Evolutionary conservation across 2,888 invertebrate genomes (phyloP).

Genomic region (Napeogenes inachia): DNA sequence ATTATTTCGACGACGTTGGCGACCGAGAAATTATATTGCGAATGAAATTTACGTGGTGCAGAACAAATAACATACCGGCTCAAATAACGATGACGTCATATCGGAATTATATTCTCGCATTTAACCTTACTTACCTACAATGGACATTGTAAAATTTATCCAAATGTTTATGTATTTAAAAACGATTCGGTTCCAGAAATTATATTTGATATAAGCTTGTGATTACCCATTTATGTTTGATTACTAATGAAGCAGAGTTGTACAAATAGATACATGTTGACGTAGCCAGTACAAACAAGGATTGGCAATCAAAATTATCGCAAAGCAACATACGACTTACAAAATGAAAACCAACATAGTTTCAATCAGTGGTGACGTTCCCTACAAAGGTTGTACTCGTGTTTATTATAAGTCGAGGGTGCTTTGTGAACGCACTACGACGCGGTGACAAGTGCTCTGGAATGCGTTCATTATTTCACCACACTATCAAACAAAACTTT

Average conservation of each 20-base stretch:
- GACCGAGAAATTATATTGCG: conserved; percentile 17
- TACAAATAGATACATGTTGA: no score
- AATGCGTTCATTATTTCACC: conserved; percentile 9
- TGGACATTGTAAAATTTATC: no score
- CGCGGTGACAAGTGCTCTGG: conserved; percentile 10
- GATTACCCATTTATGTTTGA: not conserved
- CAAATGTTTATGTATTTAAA: no score
- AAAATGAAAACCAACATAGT: not conserved
- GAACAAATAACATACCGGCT: not conserved
- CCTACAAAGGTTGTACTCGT: conserved; percentile 1
- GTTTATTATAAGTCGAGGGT: conserved; percentile 4
- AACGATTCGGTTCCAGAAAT: no score
- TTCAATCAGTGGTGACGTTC: conserved; percentile 2
- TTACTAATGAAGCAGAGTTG: not conserved
- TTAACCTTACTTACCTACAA: no score
- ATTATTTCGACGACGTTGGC: conserved; percentile 29
- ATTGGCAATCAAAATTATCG: not conserved
- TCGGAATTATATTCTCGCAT: no score
- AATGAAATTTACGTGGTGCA: conserved; percentile 21
- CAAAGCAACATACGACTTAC: not conserved
- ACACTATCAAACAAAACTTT: not conserved
- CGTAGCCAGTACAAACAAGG: not conserved
- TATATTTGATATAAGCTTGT: no score
- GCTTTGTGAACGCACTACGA: conserved; percentile 1
- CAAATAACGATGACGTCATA: not conserved